Conservation (phyloP, 2,797 vertebrate species). For the Xerus rutilus region DNA sequence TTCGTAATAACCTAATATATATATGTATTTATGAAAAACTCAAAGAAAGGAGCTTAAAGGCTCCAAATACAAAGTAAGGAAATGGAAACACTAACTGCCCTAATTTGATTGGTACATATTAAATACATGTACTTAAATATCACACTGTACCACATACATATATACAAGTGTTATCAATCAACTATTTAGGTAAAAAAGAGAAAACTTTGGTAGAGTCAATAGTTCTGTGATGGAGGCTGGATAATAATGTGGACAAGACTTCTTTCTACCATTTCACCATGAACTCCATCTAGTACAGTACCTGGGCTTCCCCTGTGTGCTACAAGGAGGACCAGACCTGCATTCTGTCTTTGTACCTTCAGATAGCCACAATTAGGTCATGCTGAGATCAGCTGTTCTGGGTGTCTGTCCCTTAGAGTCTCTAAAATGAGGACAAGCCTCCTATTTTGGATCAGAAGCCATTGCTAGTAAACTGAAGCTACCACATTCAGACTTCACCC, state of each 20-base stretch:
- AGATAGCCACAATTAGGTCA: slow-evolving; percentile 84
- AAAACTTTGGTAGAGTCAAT: slow-evolving; percentile 83
- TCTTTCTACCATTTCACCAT: slow-evolving; percentile 90
- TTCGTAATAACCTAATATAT: neutral
- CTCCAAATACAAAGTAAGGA: neutral
- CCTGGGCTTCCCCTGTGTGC: slow-evolving; percentile 85
- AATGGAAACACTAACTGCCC: neutral
- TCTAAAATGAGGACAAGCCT: slow-evolving; percentile 82
- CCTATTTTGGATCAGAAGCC: slow-evolving; percentile 81
- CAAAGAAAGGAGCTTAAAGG: neutral
- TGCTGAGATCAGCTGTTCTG: slow-evolving; percentile 86
- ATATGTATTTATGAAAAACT: neutral
- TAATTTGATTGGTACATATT: neutral
- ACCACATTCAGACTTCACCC: slow-evolving; percentile 88
- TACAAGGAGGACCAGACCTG: slow-evolving; percentile 83
- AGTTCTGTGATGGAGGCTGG: slow-evolving; percentile 88
- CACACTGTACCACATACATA: neutral
- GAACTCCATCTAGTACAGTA: slow-evolving; percentile 84
- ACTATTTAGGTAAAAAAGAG: neutral
- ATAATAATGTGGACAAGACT: slow-evolving; percentile 88
- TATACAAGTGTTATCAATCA: neutral
- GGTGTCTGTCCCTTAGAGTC: slow-evolving; percentile 81
- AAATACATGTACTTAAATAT: neutral
- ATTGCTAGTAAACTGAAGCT: slow-evolving; percentile 86
- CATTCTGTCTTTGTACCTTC: slow-evolving; percentile 89